Evolutionary conservation across 2,113 vertebrate genomes (phyloP).

Genomic region (Euleptes europaea): DNA sequence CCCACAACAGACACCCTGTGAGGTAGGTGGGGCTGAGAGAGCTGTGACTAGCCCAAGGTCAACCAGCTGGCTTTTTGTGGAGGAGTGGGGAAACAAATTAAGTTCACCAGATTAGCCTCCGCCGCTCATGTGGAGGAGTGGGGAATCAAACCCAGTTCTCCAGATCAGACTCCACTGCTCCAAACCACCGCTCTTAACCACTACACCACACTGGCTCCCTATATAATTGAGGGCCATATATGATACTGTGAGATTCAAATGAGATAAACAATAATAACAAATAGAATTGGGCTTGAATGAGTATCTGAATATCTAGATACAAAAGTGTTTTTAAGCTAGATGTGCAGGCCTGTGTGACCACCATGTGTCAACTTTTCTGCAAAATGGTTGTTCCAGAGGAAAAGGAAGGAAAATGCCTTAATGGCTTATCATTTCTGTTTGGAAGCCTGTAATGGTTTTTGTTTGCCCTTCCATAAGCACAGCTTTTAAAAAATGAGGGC

Average conservation of each 20-base stretch:
- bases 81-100: too few relatives aligned
- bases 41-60: too few relatives aligned
- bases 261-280: neutral
- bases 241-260: neutral
- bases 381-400: neutral
- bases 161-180: too few relatives aligned
- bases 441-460: neutral
- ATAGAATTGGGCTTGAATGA: neutral
- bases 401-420: neutral
- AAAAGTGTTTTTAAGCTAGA: neutral
- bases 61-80: too few relatives aligned
- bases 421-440: neutral
- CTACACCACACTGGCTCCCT: too few relatives aligned
- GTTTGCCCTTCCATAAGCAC: neutral
- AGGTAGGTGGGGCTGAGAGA: too few relatives aligned
- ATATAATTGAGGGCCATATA: neutral
- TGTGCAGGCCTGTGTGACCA: neutral
- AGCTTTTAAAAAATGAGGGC: neutral
- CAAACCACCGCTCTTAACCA: too few relatives aligned
- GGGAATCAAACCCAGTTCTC: too few relatives aligned
- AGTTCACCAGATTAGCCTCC: too few relatives aligned
- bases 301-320: neutral
- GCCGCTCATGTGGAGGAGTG: too few relatives aligned
- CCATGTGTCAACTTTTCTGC: neutral
- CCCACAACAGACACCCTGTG: too few relatives aligned